Evolutionary conservation across 2,797 vertebrate genomes (phyloP).

Genomic region (Halcyon leucocephala): DNA sequence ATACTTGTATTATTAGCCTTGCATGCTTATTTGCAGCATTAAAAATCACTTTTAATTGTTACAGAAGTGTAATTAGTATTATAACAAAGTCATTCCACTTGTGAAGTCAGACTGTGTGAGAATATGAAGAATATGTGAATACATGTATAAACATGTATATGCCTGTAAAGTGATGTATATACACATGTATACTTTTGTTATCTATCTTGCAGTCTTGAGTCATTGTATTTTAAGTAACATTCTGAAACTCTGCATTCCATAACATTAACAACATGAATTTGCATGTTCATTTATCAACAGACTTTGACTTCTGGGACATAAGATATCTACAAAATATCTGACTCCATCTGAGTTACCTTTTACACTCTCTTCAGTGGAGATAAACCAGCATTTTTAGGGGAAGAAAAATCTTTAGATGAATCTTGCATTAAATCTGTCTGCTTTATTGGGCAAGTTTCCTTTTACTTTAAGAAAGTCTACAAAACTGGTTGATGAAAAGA

Average conservation of each 20-base stretch:
- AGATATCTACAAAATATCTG: neutral
- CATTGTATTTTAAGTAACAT: neutral
- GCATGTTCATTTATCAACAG: neutral
- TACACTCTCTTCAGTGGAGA: neutral
- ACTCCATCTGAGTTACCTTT: neutral
- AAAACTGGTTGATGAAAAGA: neutral
- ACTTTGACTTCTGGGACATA: neutral
- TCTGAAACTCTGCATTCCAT: neutral
- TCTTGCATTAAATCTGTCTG: neutral
- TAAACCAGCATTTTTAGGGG: neutral
- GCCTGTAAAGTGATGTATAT: neutral
- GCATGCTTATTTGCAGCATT: slow-evolving; percentile 76
- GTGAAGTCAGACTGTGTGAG: neutral
- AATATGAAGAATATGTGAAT: neutral
- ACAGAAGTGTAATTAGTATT: slow-evolving; percentile 41
- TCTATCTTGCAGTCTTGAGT: neutral
- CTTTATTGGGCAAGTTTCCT: neutral
- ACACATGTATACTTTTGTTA: neutral
- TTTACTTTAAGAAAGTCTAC: neutral
- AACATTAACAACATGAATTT: neutral
- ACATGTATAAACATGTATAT: neutral
- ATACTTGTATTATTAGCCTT: slow-evolving; percentile 79
- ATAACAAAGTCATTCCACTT: neutral
- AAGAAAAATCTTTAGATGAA: neutral
- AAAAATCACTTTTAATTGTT: slow-evolving; percentile 76